phyloP scores from a whole-genome alignment of 1,140 invertebrate species.

The Drosophila chauvacae region DNA sequence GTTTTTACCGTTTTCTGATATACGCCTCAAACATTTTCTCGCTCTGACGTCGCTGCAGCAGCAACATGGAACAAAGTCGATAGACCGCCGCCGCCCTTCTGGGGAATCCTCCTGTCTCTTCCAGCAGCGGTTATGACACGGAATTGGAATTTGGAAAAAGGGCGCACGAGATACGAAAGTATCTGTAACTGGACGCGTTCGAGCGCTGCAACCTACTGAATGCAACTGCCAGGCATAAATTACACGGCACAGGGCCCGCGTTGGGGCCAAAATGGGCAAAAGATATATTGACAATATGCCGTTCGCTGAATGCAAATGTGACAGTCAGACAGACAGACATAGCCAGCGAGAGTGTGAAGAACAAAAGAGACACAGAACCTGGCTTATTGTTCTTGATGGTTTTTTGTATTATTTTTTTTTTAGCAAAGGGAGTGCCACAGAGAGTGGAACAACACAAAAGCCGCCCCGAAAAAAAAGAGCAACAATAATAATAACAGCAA shows the following conservation, averaged over 20 bases:
- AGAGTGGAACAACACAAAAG: constrained; percentile 47
- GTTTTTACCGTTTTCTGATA: constrained; percentile 76
- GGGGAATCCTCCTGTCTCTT: constrained; percentile 5
- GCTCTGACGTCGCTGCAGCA: constrained; percentile 63
- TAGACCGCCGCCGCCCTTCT: constrained; percentile 17
- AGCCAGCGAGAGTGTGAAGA: constrained; percentile 48
- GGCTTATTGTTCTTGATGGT: constrained; percentile 39
- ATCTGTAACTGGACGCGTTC: constrained; percentile 55
- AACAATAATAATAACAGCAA: constrained; percentile 44
- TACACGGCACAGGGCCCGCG: constrained; percentile 55
- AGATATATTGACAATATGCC: constrained; percentile 72
- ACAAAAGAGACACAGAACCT: constrained; percentile 51
- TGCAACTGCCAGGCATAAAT: constrained; percentile 72
- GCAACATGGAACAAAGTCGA: constrained; percentile 54
- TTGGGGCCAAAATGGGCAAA: constrained; percentile 38
- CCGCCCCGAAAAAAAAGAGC: constrained; percentile 29
- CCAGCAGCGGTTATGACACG: constrained; percentile 16
- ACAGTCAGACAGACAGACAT: constrained; percentile 18
- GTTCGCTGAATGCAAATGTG: constrained; percentile 73
- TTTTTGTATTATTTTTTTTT: constrained; percentile 14
- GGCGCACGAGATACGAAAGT: constrained; percentile 16
- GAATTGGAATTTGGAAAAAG: constrained; percentile 5
- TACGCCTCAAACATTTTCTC: constrained; percentile 79
- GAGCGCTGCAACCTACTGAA: constrained; percentile 61
- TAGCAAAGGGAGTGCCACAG: constrained; percentile 35